A percentile compares a stretch with the other conserved stretches of the same genome.
Evolutionary conservation across 2,113 vertebrate species (phyloP).

Genomic region (Hippocampus guttulatus): DNA sequence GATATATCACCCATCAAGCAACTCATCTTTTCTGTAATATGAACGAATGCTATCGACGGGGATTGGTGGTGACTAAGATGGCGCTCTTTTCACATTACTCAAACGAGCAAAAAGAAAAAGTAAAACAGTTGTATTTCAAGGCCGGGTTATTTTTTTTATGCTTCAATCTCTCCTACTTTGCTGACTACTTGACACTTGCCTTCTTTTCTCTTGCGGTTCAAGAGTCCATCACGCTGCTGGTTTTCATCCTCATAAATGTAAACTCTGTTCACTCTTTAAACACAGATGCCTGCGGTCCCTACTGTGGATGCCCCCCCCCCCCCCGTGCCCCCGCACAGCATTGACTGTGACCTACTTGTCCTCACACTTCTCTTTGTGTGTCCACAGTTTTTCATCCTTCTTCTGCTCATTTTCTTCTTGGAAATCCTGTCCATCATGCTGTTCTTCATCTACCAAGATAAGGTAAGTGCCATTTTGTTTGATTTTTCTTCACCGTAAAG

Average conservation of each 20-base stretch:
- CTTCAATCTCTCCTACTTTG: not conserved
- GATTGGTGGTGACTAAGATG: conserved; percentile 35
- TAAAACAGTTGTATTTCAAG: conserved; percentile 20
- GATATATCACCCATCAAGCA: conserved; percentile 50
- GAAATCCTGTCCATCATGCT: conserved; percentile 86
- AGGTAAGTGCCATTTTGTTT: conserved; percentile 74
- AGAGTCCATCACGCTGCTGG: not conserved
- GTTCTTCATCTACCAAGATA: conserved; percentile 92
- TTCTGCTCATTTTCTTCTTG: conserved; percentile 91
- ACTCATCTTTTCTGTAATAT: conserved; percentile 19
- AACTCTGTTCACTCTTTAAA: conserved; percentile 2
- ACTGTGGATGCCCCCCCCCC: not conserved
- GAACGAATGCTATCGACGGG: conserved; percentile 5
- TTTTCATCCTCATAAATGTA: not conserved
- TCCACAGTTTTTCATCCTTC: conserved; percentile 90
- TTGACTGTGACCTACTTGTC: not conserved
- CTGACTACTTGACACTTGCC: conserved; percentile 6
- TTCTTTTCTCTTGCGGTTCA: not conserved
- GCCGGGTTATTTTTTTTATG: conserved; percentile 16
- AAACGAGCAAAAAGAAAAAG: conserved; percentile 20
- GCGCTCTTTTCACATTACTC: conserved; percentile 35
- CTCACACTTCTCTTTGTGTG: conserved; percentile 44
- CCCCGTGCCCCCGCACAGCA: too few relatives aligned
- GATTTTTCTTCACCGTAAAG: not conserved
- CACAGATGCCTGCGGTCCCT: conserved; percentile 7